Percentiles rank a stretch among this genome's conserved stretches.
Evolutionary conservation across 1,140 invertebrate genomes (phyloP).

Genomic region (Caenorhabditis inopinata): DNA sequence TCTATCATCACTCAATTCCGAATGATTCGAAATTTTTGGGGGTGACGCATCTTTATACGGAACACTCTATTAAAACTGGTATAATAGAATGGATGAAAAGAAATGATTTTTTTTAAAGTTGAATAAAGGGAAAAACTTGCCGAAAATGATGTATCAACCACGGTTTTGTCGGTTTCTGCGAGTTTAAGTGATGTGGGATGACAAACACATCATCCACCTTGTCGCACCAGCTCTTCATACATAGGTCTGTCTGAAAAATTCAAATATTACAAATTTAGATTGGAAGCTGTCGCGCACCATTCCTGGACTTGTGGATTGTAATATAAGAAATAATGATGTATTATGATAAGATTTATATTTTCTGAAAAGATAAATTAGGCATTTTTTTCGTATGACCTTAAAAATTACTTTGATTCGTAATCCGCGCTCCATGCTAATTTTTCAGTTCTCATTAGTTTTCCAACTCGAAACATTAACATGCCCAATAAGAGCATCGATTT

Average conservation of each 20-base stretch:
- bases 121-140: not conserved
- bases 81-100: too few relatives aligned
- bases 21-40: too few relatives aligned
- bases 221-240: conserved; percentile 6
- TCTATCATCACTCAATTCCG: too few relatives aligned
- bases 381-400: not conserved
- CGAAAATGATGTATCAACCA: conserved; percentile 17
- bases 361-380: not conserved
- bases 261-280: too few relatives aligned
- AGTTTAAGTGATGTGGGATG: conserved; percentile 1
- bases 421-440: conserved; percentile 17
- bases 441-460: not conserved
- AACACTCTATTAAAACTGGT: too few relatives aligned
- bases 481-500: not conserved
- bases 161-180: not conserved
- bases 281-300: not conserved
- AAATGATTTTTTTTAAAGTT: too few relatives aligned
- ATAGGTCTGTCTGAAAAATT: not conserved
- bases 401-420: not conserved
- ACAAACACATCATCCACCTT: not conserved
- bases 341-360: not conserved
- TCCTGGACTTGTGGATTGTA: not conserved
- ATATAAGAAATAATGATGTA: not conserved
- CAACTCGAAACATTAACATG: conserved; percentile 17
- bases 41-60: too few relatives aligned